These are phyloP conservation scores for Drosophila murphyi DNA, from an alignment of 1,140 invertebrate genomes.

Conservation along the genomic window DNA sequence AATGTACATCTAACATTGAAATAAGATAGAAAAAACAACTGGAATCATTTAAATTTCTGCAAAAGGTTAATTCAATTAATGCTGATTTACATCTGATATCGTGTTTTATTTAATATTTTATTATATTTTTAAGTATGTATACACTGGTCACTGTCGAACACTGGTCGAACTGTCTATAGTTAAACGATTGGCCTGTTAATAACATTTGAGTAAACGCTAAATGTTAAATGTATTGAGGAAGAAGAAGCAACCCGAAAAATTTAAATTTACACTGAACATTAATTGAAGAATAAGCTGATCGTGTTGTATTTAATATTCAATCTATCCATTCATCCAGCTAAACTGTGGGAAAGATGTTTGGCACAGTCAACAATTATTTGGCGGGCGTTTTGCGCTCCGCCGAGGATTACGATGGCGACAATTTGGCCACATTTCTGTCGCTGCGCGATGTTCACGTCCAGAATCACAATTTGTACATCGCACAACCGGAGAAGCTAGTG, in stretches of 20 bases:
- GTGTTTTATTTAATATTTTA: neutral
- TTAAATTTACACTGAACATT: neutral
- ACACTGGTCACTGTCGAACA: too few species aligned
- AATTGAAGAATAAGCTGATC: neutral
- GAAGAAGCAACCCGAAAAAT: neutral
- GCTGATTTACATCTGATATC: neutral
- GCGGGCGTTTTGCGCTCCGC: slow-evolving; percentile 61
- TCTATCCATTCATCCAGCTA: neutral
- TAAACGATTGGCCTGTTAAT: neutral
- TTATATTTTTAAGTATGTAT: too few species aligned
- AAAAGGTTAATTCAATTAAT: neutral
- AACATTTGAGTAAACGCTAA: slow-evolving; percentile 1
- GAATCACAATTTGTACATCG: slow-evolving; percentile 89
- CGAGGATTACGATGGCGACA: slow-evolving; percentile 71
- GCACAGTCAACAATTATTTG: slow-evolving; percentile 75
- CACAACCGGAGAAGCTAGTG: slow-evolving; percentile 89
- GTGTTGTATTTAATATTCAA: neutral
- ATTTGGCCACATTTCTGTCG: slow-evolving; percentile 88
- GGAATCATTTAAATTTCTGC: neutral
- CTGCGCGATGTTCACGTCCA: slow-evolving; percentile 90
- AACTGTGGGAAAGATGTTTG: slow-evolving; percentile 61
- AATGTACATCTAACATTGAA: neutral
- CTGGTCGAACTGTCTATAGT: too few species aligned
- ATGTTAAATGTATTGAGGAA: neutral
- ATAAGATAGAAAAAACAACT: neutral